Evolutionary conservation across 35 echinoderm and acorn worm genomes (phyloP), one percentile per base, ranked within the genome.

Genomic region (Apostichopus parvimensis): DNA sequence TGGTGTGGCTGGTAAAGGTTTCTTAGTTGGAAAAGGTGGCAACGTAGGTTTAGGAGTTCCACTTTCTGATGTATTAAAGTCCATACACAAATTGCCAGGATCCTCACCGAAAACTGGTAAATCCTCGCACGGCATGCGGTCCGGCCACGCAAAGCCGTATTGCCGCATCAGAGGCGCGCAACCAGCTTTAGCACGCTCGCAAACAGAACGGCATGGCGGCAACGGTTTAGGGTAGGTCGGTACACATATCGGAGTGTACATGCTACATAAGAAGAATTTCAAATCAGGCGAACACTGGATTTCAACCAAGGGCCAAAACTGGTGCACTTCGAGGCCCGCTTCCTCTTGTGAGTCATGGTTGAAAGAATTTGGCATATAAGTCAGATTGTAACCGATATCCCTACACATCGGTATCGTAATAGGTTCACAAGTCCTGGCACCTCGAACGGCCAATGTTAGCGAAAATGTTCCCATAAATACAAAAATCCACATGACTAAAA

Each of bases 341-440:
- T 99, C 97, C 22, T 99, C 97, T 59, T 99, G 97, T 45, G 93
- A 89, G 53, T 99, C 93, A 78, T 99, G 97, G 68, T 99, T 99
- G 56, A 99, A 99, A 20, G 94, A 95, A 88, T 99, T 99, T 18
- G 97, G 97, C 95, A 99, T 99, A 92, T 99, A 99, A 1, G 97
- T 99, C 91, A 98, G 92, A 65, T 99, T 99, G 76, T 99, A 99
- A 8, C 97, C 97, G 73, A 99, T 95, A 78, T 95, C 97, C 13
- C 97, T 90, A 78, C 97, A 99, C 97, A 99, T 99, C 2, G 97
- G 97, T 59, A 99, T 95, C 9, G 97, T 99, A 13, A 99, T 99
- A 2, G 91, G 87, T 93, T 99, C 97, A 93, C 97, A 99, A 77
- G 82, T 94, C 20, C 83, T 82, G 20, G 95, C 91, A 45, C 94